phyloP scores from a whole-genome alignment of 2,888 invertebrate species.

The Lasioglossum calceatum region DNA sequence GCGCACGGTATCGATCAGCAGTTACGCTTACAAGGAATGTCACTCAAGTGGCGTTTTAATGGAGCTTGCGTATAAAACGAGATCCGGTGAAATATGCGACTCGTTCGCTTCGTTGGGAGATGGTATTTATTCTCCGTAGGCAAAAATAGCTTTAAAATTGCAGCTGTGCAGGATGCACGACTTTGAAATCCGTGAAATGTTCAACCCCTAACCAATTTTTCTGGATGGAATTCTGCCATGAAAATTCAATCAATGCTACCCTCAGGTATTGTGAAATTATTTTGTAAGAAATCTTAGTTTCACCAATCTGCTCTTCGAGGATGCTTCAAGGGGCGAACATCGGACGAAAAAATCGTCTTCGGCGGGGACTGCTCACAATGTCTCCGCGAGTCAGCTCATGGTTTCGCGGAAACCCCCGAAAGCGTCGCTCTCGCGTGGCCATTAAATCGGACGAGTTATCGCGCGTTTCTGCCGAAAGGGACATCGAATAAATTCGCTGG shows the following conservation, averaged over 20 bases:
- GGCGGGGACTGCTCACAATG: background rate
- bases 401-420: conserved; percentile 1
- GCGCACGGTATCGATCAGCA: background rate
- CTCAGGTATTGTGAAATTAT: background rate
- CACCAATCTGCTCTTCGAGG: background rate
- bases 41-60: background rate
- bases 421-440: conserved; percentile 5
- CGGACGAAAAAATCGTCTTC: background rate
- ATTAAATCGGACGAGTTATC: conserved; percentile 56
- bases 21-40: background rate
- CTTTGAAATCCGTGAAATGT: background rate
- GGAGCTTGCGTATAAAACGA: background rate
- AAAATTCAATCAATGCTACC: background rate
- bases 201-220: background rate
- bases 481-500: conserved; percentile 65
- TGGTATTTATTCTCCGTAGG: background rate
- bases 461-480: conserved; percentile 27
- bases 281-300: background rate
- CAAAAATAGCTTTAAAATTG: background rate
- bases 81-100: conserved; percentile 1
- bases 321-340: background rate
- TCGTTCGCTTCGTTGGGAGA: background rate
- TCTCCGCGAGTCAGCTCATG: background rate
- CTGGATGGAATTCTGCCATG: background rate
- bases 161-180: background rate